These are phyloP conservation scores for Hydrocynus forskahlii DNA, from an alignment of 2,797 vertebrate species.

Conservation along the genomic window DNA sequence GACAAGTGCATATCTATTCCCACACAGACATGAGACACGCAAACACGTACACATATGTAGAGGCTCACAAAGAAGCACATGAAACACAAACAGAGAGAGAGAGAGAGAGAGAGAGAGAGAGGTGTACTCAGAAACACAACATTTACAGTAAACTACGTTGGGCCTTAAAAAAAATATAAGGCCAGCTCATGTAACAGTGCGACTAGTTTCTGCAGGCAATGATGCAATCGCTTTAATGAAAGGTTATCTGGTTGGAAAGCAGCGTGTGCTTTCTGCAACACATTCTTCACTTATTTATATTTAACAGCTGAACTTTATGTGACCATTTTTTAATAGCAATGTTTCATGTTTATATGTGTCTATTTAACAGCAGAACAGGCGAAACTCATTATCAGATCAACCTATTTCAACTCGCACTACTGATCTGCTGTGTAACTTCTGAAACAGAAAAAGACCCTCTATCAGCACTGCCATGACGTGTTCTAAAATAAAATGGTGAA, in stretches of 20 bases:
- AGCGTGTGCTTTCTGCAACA: not conserved
- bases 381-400: not conserved
- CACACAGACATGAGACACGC: not conserved
- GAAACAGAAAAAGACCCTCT: too few relatives aligned
- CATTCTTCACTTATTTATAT: not conserved
- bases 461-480: too few relatives aligned
- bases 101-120: conserved; percentile 3
- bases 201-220: conserved; percentile 45
- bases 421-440: too few relatives aligned
- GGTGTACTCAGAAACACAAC: not conserved
- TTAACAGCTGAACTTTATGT: not conserved
- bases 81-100: not conserved
- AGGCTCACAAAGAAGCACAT: not conserved
- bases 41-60: not conserved
- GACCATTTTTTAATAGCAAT: too few relatives aligned
- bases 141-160: conserved; percentile 27
- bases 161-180: conserved; percentile 22
- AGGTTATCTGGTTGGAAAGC: conserved; percentile 17
- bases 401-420: too few relatives aligned
- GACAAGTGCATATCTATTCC: not conserved
- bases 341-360: too few relatives aligned
- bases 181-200: conserved; percentile 20
- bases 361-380: too few relatives aligned
- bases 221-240: conserved; percentile 22
- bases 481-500: too few relatives aligned